These are phyloP conservation scores for Catocala sponsa DNA, from an alignment of 2,888 invertebrate genomes.

Conservation along the genomic window DNA sequence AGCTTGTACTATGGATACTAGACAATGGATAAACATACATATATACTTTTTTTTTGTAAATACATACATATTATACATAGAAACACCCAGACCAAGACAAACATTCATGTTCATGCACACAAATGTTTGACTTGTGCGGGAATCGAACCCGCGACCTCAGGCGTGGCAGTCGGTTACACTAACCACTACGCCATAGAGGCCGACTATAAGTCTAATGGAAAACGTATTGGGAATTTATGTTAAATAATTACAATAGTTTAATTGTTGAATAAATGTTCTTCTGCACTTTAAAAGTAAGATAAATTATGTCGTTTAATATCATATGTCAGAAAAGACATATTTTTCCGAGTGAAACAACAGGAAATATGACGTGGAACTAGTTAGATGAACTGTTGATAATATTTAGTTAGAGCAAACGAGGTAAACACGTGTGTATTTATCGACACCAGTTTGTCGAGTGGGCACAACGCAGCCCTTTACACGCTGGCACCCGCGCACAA, in stretches of 20 bases:
- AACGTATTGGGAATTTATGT: constrained; percentile 77
- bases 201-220: constrained; percentile 70
- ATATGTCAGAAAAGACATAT: constrained; percentile 23
- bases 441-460: constrained; percentile 78
- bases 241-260: constrained; percentile 76
- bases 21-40: too few relatives aligned
- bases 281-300: constrained; percentile 38
- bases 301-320: constrained; percentile 32
- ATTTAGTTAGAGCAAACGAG: constrained; percentile 76
- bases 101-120: too few relatives aligned
- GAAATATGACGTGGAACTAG: constrained; percentile 48
- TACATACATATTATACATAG: too few relatives aligned
- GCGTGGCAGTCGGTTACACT: too few relatives aligned
- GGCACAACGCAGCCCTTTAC: constrained; percentile 76
- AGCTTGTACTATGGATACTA: too few relatives aligned
- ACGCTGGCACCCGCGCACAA: constrained; percentile 69
- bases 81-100: too few relatives aligned
- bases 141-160: too few relatives aligned
- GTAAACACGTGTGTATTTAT: constrained; percentile 80
- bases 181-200: too few relatives aligned
- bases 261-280: constrained; percentile 61
- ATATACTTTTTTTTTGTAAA: too few relatives aligned
- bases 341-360: constrained; percentile 23
- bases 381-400: constrained; percentile 63
- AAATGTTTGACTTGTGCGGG: too few relatives aligned